Evolutionary conservation across 2,113 vertebrate genomes (phyloP), one percentile per base, ranked within the genome.

Genomic region (Ammospiza nelsoni): DNA sequence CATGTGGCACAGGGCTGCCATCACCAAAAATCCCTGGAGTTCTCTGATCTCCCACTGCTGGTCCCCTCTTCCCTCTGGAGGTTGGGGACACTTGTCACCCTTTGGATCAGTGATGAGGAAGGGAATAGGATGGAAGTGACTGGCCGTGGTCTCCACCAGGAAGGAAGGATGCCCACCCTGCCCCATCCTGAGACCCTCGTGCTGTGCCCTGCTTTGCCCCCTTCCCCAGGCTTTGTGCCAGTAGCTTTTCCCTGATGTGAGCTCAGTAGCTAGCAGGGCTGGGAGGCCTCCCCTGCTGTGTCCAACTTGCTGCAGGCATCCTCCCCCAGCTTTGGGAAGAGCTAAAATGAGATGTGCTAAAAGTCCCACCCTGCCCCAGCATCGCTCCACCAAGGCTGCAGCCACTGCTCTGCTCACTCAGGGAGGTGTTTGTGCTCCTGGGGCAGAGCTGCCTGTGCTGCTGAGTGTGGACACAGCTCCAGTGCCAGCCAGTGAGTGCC

Each of bases 371-470:
- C 54, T 43, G 62, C 20, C 55, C 68, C 39, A 9, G 27, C 3
- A 25, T 7, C 1, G 0, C 29, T 57, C 27, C 58, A 6, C 23
- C 6, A 2, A 3, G 0, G 0, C 55, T 0, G 0, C 61, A 59
- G 67, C 57, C 11, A 0, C 22, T 29, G 24, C 39, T 69, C 28
- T n/a, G 48, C 35, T 84, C 7, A 0, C 46, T 18, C 0, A 9
- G 18, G 59, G 75, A 80, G 78, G 43, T 33, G 59, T 69, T 61
- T 20, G 63, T 61, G 77, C 55, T 73, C 63, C 10, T 1, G 5
- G 67, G 83, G 76, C 73, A 76, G 91, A 68, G 63, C 68, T 85
- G 66, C 41, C 49, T 3, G 8, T 7, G 37, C 58, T n/a, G 55
- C 8, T 6, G 8, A 41, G 48, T 5, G n/a, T 41, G 58, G 81